These are phyloP conservation scores for Syngnathus scovelli DNA, from an alignment of 2,113 vertebrate genomes.

Conservation along the genomic window DNA sequence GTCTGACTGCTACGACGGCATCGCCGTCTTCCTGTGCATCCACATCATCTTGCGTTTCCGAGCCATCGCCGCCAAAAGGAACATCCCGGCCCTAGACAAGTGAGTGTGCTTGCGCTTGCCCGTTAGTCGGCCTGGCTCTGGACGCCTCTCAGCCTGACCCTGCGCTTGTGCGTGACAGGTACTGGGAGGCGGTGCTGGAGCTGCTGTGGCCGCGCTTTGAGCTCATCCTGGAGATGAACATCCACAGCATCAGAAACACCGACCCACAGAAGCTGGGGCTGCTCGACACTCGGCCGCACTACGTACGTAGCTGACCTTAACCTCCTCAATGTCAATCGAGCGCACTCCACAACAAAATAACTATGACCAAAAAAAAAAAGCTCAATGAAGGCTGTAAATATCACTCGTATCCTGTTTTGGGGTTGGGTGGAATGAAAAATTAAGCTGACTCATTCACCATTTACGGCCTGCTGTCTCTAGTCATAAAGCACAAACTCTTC, in stretches of 20 bases:
- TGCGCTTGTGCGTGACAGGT: constrained; percentile 62
- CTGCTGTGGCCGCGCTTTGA: constrained; percentile 87
- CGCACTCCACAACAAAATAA: too few species aligned
- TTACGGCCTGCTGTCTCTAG: too few species aligned
- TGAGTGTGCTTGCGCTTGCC: constrained; percentile 43
- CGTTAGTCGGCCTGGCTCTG: too few species aligned
- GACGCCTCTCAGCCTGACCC: not conserved
- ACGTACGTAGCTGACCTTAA: constrained; percentile 55
- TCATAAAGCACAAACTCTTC: too few species aligned
- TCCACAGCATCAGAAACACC: constrained; percentile 85
- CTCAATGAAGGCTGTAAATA: too few species aligned
- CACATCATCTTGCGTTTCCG: constrained; percentile 87
- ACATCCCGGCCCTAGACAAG: constrained; percentile 85
- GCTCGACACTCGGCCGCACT: constrained; percentile 86
- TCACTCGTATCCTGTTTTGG: too few species aligned
- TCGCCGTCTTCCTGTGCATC: constrained; percentile 88
- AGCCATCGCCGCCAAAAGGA: constrained; percentile 81
- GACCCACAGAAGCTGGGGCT: constrained; percentile 87
- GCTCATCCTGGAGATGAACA: constrained; percentile 86
- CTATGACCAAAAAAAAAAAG: too few species aligned
- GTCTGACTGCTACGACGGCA: constrained; percentile 86
- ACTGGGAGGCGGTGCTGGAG: constrained; percentile 87
- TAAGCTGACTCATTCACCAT: too few species aligned
- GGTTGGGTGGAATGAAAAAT: too few species aligned
- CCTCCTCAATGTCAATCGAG: too few species aligned